Conservation (phyloP, 1,140 invertebrate species). For the Sycophaga agraensis region DNA sequence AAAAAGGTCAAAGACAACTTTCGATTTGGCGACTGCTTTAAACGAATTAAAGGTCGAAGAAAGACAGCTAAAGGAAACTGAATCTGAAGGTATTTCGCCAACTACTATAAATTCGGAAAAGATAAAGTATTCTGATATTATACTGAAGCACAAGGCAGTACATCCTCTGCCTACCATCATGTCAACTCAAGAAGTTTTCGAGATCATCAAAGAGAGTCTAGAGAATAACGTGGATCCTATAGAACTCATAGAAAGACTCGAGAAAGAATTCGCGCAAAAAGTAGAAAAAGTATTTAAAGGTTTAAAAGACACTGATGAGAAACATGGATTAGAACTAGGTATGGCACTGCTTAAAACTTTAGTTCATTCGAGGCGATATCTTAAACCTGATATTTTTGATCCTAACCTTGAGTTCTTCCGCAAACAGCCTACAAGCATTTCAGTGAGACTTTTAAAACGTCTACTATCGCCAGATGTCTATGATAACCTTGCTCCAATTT, state of each 20-base stretch:
- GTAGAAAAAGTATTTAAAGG: constrained; percentile 20
- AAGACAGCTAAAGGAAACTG: background rate
- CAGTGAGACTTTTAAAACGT: constrained; percentile 38
- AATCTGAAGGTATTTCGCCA: background rate
- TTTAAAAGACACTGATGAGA: background rate
- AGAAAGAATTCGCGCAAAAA: constrained; percentile 35
- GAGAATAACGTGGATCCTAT: constrained; percentile 15
- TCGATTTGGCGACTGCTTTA: background rate
- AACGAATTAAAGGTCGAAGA: background rate
- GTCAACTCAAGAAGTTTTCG: constrained; percentile 32
- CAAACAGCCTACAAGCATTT: constrained; percentile 38
- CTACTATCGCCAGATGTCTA: constrained; percentile 42
- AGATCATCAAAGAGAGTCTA: constrained; percentile 30
- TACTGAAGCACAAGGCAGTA: background rate
- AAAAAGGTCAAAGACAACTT: constrained; percentile 16
- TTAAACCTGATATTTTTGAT: constrained; percentile 33
- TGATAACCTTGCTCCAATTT: constrained; percentile 39
- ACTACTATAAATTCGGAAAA: background rate
- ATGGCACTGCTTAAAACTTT: constrained; percentile 42
- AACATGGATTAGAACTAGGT: constrained; percentile 28
- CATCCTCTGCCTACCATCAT: constrained; percentile 24
- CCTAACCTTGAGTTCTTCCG: constrained; percentile 38
- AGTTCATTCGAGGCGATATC: constrained; percentile 43
- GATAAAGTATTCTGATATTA: background rate
- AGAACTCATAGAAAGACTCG: constrained; percentile 34